Conservation (phyloP, 2,888 invertebrate genomes). For the Coelogynopora nodosa region DNA sequence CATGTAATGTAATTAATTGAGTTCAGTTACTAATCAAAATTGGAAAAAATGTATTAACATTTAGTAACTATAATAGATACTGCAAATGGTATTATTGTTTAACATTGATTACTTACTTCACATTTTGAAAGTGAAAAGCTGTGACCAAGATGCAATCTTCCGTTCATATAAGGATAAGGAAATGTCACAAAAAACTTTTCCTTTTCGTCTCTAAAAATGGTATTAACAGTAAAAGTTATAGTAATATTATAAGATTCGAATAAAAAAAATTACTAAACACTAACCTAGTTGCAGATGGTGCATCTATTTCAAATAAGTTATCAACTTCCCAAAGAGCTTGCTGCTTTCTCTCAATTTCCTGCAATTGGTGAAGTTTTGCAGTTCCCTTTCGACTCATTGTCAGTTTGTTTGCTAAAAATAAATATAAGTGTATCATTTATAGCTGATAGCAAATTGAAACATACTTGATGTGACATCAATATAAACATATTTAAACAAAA, state of each 20-base stretch:
- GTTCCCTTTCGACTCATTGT: slow-evolving; percentile 73
- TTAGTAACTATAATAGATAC: too few species aligned
- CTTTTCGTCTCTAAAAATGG: slow-evolving; percentile 44
- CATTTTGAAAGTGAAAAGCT: slow-evolving; percentile 94
- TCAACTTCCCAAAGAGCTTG: slow-evolving; percentile 80
- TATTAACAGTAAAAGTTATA: not conserved
- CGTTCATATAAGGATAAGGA: slow-evolving; percentile 99
- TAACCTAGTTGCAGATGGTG: slow-evolving; percentile 57
- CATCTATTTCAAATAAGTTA: slow-evolving; percentile 78
- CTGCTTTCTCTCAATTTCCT: slow-evolving; percentile 79
- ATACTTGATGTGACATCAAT: too few species aligned
- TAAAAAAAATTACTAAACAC: not conserved
- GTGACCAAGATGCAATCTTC: slow-evolving; percentile 91
- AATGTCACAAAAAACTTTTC: slow-evolving; percentile 90
- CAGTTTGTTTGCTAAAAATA: too few species aligned
- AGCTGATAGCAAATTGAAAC: too few species aligned
- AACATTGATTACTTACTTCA: slow-evolving; percentile 68
- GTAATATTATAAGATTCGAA: not conserved
- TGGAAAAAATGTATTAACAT: too few species aligned
- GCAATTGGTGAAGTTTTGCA: slow-evolving; percentile 87
- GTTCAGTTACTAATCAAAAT: too few species aligned
- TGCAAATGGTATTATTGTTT: too few species aligned
- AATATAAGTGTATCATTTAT: too few species aligned
- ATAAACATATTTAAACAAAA: too few species aligned
- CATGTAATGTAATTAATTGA: too few species aligned